phyloP scores from a whole-genome alignment of 2,113 vertebrate genomes.

The Leptobrachium ailaonicum region DNA sequence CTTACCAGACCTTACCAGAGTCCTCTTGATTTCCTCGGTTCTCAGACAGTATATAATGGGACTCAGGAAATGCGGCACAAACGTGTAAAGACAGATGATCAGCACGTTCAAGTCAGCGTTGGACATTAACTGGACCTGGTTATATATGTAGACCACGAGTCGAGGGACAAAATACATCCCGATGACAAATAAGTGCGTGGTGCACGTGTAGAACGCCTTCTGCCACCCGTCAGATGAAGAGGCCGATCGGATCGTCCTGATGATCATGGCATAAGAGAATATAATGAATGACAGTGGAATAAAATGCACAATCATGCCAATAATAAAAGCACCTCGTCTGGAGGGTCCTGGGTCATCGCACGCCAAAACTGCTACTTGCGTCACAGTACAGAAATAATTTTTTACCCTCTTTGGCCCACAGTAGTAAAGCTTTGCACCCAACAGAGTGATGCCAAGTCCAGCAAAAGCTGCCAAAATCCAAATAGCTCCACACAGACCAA shows the following conservation, averaged over 20 bases:
- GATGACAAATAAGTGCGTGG: slow-evolving; percentile 17
- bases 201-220: not conserved
- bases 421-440: slow-evolving; percentile 52
- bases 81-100: slow-evolving; percentile 16
- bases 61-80: slow-evolving; percentile 6
- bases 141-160: not conserved
- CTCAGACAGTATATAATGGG: slow-evolving; percentile 27
- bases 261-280: slow-evolving; percentile 11
- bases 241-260: not conserved
- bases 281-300: slow-evolving; percentile 7
- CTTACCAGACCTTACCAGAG: not conserved
- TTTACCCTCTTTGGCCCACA: slow-evolving; percentile 56
- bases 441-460: slow-evolving; percentile 49
- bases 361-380: slow-evolving; percentile 47
- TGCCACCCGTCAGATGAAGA: not conserved
- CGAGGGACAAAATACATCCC: slow-evolving; percentile 17
- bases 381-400: slow-evolving; percentile 54
- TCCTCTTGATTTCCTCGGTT: slow-evolving; percentile 10
- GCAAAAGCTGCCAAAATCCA: slow-evolving; percentile 52
- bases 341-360: slow-evolving; percentile 39
- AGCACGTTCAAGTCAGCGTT: slow-evolving; percentile 1
- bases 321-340: not conserved
- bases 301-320: not conserved
- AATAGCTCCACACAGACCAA: slow-evolving; percentile 41
- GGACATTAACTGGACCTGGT: not conserved